Percentiles rank a stretch among this genome's conserved stretches.
Evolutionary conservation across 2,888 invertebrate species (phyloP).

Genomic region (Phania funesta): DNA sequence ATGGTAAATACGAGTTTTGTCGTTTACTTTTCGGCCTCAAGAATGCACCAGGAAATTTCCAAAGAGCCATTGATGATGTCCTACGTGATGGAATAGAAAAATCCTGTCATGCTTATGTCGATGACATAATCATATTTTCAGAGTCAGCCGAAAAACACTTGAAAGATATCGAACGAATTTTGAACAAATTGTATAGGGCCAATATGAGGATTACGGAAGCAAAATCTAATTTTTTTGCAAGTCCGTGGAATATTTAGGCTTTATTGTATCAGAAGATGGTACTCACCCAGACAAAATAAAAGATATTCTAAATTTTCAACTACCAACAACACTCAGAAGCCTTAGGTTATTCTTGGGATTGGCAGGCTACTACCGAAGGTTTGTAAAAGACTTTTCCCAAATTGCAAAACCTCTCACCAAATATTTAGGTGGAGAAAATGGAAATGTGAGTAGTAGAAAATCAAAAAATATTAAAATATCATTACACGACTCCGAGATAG

Average conservation of each 20-base stretch:
- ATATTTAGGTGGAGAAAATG: neutral
- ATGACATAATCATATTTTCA: neutral
- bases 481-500: neutral
- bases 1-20: constrained; percentile 7
- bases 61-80: neutral
- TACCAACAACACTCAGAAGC: neutral
- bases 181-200: neutral
- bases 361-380: neutral
- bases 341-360: constrained; percentile 7
- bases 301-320: neutral
- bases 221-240: constrained; percentile 9
- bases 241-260: neutral
- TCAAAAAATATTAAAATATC: neutral
- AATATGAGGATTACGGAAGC: neutral
- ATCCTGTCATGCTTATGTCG: neutral
- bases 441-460: neutral
- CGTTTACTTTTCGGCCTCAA: neutral
- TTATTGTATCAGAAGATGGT: neutral
- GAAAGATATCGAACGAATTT: neutral
- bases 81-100: neutral
- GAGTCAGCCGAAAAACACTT: neutral
- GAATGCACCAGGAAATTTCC: neutral
- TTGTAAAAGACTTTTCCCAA: neutral
- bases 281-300: neutral
- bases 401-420: neutral